A percentile compares a stretch with the other conserved stretches of the same genome.
phyloP scores from a whole-genome alignment of 2,797 vertebrate genomes.

The Limosa lapponica region DNA sequence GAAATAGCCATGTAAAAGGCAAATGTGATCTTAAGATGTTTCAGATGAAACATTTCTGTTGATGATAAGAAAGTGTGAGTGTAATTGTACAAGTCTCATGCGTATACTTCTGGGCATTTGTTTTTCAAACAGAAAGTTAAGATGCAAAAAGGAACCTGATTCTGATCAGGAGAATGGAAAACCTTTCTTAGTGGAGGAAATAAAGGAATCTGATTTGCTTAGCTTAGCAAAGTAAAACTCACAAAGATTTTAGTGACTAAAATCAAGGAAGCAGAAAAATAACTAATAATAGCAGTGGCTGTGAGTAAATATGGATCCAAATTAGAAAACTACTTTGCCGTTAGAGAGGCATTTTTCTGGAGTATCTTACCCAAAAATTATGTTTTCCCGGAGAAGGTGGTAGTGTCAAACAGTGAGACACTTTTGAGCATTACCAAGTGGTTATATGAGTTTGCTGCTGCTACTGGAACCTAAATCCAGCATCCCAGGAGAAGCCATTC shows the following conservation, averaged over 20 bases:
- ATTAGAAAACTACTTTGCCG: background rate
- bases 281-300: background rate
- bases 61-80: background rate
- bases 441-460: background rate
- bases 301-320: background rate
- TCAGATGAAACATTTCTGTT: background rate
- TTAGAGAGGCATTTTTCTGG: background rate
- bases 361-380: background rate
- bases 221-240: background rate
- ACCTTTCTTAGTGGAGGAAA: background rate
- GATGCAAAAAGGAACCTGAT: background rate
- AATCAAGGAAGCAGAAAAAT: background rate
- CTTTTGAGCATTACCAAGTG: background rate
- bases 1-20: background rate
- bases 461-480: background rate
- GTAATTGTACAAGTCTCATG: background rate
- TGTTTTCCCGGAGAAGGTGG: background rate
- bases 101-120: background rate
- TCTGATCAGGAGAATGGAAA: background rate
- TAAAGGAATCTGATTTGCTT: background rate
- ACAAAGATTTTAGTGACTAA: background rate
- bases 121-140: background rate
- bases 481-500: background rate
- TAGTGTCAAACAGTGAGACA: background rate
- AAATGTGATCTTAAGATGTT: background rate